Conservation (phyloP, 2,888 invertebrate species). For the Amaurobius ferox region DNA sequence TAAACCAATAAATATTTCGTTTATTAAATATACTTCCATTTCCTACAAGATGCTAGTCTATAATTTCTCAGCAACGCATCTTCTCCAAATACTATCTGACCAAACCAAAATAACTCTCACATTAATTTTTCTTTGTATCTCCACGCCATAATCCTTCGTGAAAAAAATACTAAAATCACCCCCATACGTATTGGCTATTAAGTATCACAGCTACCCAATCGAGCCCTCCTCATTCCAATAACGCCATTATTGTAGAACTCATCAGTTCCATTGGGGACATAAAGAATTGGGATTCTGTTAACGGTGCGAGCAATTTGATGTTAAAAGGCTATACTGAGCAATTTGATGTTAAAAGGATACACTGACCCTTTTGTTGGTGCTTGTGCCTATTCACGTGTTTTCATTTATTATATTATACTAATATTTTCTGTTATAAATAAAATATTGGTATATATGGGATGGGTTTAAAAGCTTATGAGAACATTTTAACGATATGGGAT, state of each 20-base stretch:
- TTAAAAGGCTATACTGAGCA: slow-evolving; percentile 20
- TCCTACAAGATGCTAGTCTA: no score
- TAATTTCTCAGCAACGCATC: no score
- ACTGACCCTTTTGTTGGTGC: neutral
- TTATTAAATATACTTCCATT: no score
- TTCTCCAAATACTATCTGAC: no score
- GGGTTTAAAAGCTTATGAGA: no score
- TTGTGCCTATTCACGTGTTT: neutral
- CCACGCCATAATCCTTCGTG: neutral
- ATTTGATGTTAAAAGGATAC: neutral
- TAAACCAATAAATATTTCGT: no score
- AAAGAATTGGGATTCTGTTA: slow-evolving; percentile 52
- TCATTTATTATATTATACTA: neutral
- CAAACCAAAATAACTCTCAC: no score
- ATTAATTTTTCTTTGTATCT: no score
- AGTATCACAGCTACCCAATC: slow-evolving; percentile 15
- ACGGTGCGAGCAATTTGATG: slow-evolving; percentile 9
- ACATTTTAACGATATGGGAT: no score
- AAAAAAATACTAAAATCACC: neutral
- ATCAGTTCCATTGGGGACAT: slow-evolving; percentile 40
- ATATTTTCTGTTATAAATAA: neutral
- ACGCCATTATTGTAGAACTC: slow-evolving; percentile 27
- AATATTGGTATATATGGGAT: no score
- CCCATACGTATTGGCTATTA: slow-evolving; percentile 14
- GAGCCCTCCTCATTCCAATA: slow-evolving; percentile 18